Conservation (phyloP, 2,113 vertebrate genomes). For the Dolichotis patagonum region DNA sequence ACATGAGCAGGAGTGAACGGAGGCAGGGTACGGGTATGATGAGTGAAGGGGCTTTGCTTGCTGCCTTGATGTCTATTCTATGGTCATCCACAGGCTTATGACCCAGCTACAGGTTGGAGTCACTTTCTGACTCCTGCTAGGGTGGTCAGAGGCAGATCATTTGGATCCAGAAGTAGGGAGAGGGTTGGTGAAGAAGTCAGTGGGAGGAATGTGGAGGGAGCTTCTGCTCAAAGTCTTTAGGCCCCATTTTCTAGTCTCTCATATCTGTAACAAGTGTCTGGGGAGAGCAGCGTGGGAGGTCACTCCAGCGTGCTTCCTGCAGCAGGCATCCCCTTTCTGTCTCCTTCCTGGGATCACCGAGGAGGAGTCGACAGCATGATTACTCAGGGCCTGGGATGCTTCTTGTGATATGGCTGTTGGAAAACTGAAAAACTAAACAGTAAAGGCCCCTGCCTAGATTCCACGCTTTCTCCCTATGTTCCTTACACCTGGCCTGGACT, state of each 20-base stretch:
- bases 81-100: neutral
- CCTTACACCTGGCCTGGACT: neutral
- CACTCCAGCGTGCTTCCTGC: rapidly evolving
- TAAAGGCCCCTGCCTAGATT: rapidly evolving
- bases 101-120: neutral
- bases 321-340: no score
- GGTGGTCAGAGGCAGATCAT: neutral
- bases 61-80: neutral
- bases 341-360: neutral
- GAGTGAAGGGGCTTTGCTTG: neutral
- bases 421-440: neutral
- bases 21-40: rapidly evolving
- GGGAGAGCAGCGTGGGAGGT: neutral
- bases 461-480: neutral
- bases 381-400: neutral
- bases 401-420: no score
- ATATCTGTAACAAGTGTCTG: neutral
- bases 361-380: rapidly evolving
- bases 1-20: neutral
- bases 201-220: neutral
- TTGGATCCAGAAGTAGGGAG: neutral
- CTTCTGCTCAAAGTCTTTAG: neutral
- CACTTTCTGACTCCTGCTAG: neutral
- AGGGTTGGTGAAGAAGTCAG: neutral
- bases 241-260: neutral